These are phyloP conservation scores for Drosophila arawakana DNA, from an alignment of 1,140 invertebrate genomes.

Conservation along the genomic window DNA sequence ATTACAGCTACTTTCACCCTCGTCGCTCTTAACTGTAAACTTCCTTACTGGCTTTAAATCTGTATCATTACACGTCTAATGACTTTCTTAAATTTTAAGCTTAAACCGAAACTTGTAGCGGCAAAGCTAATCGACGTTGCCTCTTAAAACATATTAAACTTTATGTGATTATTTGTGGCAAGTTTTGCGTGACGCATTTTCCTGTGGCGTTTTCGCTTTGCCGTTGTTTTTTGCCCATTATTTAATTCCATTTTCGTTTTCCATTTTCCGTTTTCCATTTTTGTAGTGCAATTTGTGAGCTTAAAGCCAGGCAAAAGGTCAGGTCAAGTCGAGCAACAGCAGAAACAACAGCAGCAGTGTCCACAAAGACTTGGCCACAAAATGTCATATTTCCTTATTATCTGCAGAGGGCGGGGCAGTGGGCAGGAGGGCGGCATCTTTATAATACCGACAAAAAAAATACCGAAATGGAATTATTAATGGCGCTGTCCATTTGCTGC, in stretches of 20 bases:
- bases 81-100: conserved; percentile 5
- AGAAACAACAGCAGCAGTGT: conserved; percentile 6
- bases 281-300: conserved; percentile 9
- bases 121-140: conserved; percentile 17
- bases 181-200: conserved; percentile 6
- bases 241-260: conserved; percentile 32
- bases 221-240: conserved; percentile 21
- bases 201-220: conserved; percentile 13
- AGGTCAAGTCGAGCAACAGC: conserved; percentile 16
- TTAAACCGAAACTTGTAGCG: neutral
- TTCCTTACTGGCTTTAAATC: neutral
- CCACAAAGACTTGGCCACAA: conserved; percentile 38
- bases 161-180: conserved; percentile 17
- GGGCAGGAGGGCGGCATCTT: conserved; percentile 4
- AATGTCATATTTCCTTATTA: conserved; percentile 79
- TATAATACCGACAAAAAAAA: conserved; percentile 43
- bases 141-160: conserved; percentile 35
- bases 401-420: conserved; percentile 29
- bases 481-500: conserved; percentile 78
- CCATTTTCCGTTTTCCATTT: conserved; percentile 13
- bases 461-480: conserved; percentile 76
- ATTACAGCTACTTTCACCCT: no score
- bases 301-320: conserved; percentile 25
- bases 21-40: no score
- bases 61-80: neutral